Conservation (phyloP, 64 coral and sea anemone species). For the Trachythela sp. region DNA sequence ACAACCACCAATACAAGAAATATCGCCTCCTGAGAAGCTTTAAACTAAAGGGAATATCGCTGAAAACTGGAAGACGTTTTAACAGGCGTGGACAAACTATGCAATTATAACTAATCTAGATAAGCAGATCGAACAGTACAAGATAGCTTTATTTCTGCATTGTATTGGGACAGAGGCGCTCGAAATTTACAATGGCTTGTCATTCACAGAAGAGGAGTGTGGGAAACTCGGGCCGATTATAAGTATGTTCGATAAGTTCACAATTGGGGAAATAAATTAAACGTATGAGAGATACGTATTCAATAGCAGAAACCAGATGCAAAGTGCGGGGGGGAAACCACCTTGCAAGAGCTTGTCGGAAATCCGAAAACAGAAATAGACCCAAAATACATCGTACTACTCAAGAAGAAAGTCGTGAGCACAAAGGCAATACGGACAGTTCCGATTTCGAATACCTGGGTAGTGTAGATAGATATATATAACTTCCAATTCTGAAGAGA, state of each 20-base stretch:
- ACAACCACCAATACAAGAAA: background rate
- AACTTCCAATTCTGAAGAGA: too few relatives aligned
- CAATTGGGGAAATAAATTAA: slow-evolving; percentile 40
- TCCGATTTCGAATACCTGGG: too few relatives aligned
- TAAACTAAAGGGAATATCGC: background rate
- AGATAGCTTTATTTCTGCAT: slow-evolving; percentile 37
- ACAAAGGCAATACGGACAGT: too few relatives aligned
- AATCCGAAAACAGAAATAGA: too few relatives aligned
- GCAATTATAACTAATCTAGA: slow-evolving; percentile 38
- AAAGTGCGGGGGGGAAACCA: too few relatives aligned
- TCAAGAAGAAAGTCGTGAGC: too few relatives aligned
- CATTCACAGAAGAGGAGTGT: background rate
- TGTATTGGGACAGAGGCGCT: slow-evolving; percentile 36
- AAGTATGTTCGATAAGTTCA: slow-evolving; percentile 9
- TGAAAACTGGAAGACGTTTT: slow-evolving; percentile 27
- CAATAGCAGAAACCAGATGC: too few relatives aligned
- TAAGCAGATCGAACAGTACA: slow-evolving; percentile 43
- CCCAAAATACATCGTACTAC: too few relatives aligned
- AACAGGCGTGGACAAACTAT: slow-evolving; percentile 54
- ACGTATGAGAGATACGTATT: too few relatives aligned
- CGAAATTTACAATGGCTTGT: slow-evolving; percentile 40
- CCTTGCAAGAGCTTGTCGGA: too few relatives aligned
- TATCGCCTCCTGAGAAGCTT: background rate
- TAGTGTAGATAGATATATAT: too few relatives aligned
- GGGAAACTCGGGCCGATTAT: background rate